Evolutionary conservation across 2,888 invertebrate genomes (phyloP), one percentile per base, ranked within the genome.

Genomic region (Gortyna flavago): DNA sequence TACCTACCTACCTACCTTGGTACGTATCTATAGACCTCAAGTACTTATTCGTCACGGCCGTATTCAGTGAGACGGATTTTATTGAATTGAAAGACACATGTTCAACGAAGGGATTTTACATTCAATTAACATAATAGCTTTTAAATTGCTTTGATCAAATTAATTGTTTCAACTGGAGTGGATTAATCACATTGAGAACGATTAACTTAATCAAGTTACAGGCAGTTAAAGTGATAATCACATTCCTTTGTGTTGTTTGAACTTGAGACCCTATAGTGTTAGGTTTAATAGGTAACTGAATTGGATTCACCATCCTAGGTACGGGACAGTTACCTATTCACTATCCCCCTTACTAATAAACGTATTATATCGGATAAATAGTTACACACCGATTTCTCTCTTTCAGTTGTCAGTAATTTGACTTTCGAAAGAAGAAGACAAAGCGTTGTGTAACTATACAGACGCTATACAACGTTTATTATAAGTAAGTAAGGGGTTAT

Each of bases 91-190:
- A 61, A 80, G 64, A 75, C 66, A 75, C 75, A 69, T 72, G 67
- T 81, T 65, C 29, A 71, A 54, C 71, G 25, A 61, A 72, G 38
- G 25, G 41, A 76, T 77, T 70, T 64, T 41, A 72, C 32, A 85
- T 83, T 68, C 57, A 72, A 86, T 77, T 71, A 77, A 77, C 67
- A 61, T 51, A 77, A 83, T 44, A 68, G 67, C 71, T 77, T 83
- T 81, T 75, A 81, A 81, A 85, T 70, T 81, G 81, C 51, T 83
- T 68, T 65, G n/a, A 65, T 61, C 32, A 44, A 82, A 67, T 66
- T 44, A 68, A 72, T 62, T 81, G 83, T 72, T 64, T 69, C 61
- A 75, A 69, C 48, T 81, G 29, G 72, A 75, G 61, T 57, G 64
- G 41, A 85, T 80, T 73, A 72, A 72, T 82, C 71, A 85, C 81